phyloP scores from a whole-genome alignment of 1,140 invertebrate genomes.

The Acromyrmex echinatior region DNA sequence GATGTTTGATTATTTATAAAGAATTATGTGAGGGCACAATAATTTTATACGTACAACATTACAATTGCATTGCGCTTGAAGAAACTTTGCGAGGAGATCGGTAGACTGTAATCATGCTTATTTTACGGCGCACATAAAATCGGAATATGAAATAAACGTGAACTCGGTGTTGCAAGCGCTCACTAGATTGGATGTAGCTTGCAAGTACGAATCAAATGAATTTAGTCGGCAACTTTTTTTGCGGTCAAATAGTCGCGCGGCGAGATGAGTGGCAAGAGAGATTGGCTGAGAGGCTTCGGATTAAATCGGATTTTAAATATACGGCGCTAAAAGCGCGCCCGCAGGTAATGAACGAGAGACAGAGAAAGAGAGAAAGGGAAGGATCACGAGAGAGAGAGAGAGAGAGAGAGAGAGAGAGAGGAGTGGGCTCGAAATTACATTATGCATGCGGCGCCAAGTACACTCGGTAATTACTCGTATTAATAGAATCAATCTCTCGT shows the following conservation, averaged over 20 bases:
- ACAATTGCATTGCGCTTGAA: not conserved
- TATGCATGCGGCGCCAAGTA: conserved; percentile 77
- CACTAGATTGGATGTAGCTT: not conserved
- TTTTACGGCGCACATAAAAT: conserved; percentile 19
- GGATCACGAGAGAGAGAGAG: not conserved
- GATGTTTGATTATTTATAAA: not conserved
- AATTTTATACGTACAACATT: not conserved
- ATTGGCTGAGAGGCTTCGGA: conserved; percentile 24
- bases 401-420: conserved; percentile 10
- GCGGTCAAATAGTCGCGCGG: not conserved
- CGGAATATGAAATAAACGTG: not conserved
- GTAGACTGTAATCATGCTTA: not conserved
- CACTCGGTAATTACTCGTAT: conserved; percentile 77
- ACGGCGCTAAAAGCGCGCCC: conserved; percentile 31
- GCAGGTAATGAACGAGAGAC: conserved; percentile 10
- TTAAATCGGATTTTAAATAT: conserved; percentile 72
- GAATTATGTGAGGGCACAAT: not conserved
- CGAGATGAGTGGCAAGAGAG: conserved; percentile 20
- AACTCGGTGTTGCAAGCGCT: conserved; percentile 3
- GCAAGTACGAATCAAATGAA: conserved; percentile 12
- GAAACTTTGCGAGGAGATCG: conserved; percentile 1
- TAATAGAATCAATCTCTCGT: conserved; percentile 78
- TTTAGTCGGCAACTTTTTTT: conserved; percentile 19
- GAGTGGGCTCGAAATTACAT: conserved; percentile 70
- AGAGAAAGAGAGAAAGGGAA: not conserved